A percentile compares a stretch with the other conserved stretches of the same genome.
Evolutionary conservation across 1,140 invertebrate species (phyloP).

Genomic region (Stegodyphus mimosarum): DNA sequence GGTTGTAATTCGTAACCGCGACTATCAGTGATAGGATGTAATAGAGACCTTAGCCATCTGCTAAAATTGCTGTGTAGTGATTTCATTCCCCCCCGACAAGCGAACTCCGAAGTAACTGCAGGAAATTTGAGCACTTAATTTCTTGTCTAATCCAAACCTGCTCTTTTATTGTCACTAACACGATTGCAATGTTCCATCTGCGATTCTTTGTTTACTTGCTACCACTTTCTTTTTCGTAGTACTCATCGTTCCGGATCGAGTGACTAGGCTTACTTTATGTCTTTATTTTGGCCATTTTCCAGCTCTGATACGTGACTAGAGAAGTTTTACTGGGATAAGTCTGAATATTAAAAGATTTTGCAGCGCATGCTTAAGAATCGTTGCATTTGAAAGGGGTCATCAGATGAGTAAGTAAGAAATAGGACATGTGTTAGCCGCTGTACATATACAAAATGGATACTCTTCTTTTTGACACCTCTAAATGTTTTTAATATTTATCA

Average conservation of each 20-base stretch:
- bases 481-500: no score
- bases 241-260: slow-evolving; percentile 16
- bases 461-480: no score
- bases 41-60: no score
- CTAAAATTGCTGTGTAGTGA: not conserved
- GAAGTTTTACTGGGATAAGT: not conserved
- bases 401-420: no score
- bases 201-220: slow-evolving; percentile 43
- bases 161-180: slow-evolving; percentile 9
- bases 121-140: slow-evolving; percentile 40
- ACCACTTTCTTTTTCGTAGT: not conserved
- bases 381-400: no score
- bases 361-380: no score
- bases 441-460: no score
- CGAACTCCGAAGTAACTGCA: not conserved
- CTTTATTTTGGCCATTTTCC: slow-evolving; percentile 50
- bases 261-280: slow-evolving; percentile 8
- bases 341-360: no score
- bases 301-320: not conserved
- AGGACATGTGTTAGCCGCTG: no score
- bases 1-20: no score
- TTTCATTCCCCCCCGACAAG: not conserved
- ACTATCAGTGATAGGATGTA: no score
- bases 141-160: slow-evolving; percentile 6
- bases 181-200: slow-evolving; percentile 43